Conservation (phyloP, 2,113 vertebrate species). For the Phasianus colchicus region DNA sequence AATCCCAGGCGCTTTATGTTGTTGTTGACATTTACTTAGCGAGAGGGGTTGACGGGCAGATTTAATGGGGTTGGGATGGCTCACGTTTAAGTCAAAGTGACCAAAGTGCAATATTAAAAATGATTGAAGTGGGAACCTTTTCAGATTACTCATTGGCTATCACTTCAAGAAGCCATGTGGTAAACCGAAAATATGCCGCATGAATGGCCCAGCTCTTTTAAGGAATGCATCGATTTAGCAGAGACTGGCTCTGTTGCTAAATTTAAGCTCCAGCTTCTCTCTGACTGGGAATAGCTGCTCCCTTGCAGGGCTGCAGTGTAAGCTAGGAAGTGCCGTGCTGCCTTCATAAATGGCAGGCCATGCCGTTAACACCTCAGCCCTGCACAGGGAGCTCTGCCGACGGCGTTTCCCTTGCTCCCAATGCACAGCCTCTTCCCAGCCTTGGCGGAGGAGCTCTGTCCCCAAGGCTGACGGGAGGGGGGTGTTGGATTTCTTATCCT, state of each 20-base stretch:
- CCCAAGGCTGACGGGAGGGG: not conserved
- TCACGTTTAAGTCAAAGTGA: conserved; percentile 46
- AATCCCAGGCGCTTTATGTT: conserved; percentile 43
- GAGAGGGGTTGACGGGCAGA: not conserved
- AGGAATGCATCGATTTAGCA: conserved; percentile 52
- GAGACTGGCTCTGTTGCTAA: not conserved
- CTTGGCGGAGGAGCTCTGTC: not conserved
- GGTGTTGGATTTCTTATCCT: not conserved
- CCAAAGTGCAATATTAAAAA: conserved; percentile 7
- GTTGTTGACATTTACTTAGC: conserved; percentile 31
- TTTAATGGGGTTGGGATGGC: conserved; percentile 8
- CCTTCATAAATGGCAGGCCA: not conserved
- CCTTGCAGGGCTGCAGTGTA: not conserved
- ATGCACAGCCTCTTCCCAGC: rapidly evolving
- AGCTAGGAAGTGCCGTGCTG: not conserved
- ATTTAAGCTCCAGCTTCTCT: conserved; percentile 5
- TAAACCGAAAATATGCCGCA: conserved; percentile 61
- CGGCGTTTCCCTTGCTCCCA: rapidly evolving
- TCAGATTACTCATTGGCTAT: conserved; percentile 33
- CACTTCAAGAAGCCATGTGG: conserved; percentile 56
- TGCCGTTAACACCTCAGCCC: not conserved
- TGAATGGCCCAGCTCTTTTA: conserved; percentile 34
- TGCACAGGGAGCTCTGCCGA: not conserved
- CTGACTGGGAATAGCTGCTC: not conserved
- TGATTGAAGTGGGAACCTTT: conserved; percentile 57